Evolutionary conservation across 2,888 invertebrate genomes (phyloP).

Genomic region (Dioctria rufipes): DNA sequence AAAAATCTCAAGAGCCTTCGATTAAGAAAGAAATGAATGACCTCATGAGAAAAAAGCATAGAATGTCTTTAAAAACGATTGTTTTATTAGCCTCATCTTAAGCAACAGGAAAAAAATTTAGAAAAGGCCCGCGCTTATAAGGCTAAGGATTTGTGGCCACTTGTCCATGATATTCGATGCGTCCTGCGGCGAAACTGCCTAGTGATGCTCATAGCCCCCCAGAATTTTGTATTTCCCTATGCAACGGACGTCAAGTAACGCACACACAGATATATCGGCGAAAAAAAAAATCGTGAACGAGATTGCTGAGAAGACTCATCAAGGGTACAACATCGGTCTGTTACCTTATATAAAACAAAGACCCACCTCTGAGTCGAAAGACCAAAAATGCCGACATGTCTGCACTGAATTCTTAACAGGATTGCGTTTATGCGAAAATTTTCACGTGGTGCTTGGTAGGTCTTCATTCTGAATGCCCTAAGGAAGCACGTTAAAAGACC

Average conservation of each 20-base stretch:
- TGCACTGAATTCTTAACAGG: slow-evolving; percentile 42
- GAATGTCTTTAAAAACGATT: slow-evolving; percentile 33
- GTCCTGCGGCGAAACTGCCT: slow-evolving; percentile 50
- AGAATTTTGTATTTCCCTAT: slow-evolving; percentile 48
- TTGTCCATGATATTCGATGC: slow-evolving; percentile 51
- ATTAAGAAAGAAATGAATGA: slow-evolving; percentile 48
- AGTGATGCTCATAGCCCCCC: slow-evolving; percentile 47
- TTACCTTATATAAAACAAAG: slow-evolving; percentile 46
- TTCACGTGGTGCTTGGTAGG: slow-evolving; percentile 32
- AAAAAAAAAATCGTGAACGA: no score
- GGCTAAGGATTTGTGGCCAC: slow-evolving; percentile 20
- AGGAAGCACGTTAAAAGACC: slow-evolving; percentile 18
- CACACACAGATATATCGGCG: neutral
- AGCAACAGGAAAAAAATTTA: slow-evolving; percentile 19
- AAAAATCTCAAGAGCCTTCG: slow-evolving; percentile 29
- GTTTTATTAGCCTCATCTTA: slow-evolving; percentile 47
- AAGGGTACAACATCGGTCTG: slow-evolving; percentile 32
- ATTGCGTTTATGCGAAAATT: slow-evolving; percentile 46
- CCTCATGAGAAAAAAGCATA: slow-evolving; percentile 13
- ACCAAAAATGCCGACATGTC: slow-evolving; percentile 50
- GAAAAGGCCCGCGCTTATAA: slow-evolving; percentile 30
- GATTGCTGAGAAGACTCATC: slow-evolving; percentile 20
- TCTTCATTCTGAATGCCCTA: slow-evolving; percentile 37
- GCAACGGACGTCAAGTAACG: neutral
- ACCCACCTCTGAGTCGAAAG: slow-evolving; percentile 51